Evolutionary conservation across 2,797 vertebrate genomes (phyloP), one percentile per base, ranked within the genome.

Genomic region (Sebastes cheni): DNA sequence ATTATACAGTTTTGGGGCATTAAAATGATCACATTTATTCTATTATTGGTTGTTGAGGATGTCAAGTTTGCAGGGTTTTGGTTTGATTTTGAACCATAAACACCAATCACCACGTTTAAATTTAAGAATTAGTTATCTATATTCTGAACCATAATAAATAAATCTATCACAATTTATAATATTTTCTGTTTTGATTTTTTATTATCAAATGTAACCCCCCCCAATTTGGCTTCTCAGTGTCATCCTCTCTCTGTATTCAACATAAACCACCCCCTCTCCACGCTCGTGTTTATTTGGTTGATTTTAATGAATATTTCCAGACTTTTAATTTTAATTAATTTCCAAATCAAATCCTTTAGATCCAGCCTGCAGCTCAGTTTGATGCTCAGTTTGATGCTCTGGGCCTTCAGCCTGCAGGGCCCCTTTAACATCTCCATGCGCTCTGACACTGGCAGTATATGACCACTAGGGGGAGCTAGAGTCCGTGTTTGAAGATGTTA

Each of bases 381-480:
- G 27, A 39, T 4, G 61, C 59, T 55, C 16, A 39, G 36, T 39
- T 39, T 39, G 39, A 42, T 42, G 39, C 39, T 42, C 62, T 55
- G 80, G 76, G 30, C 80, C 72, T 39, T 9, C 30, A 68, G 56
- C 23, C 58, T 64, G n/a, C 1, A 6, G 46, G 56, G 69, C 55
- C 52, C 70, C 27, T n/a, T 29, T 2, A 5, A 2, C 13, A 3
- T 4, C 8, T n/a, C 46, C 29, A 23, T 9, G 59, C 42, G 55
- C 82, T 54, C 32, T 36, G 0, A 46, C 73, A 61, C 55, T 9
- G 8, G 0, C 42, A 1, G 9, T 0, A 1, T 55, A 3, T 18
- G 65, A 60, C 25, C 91, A 67, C 84, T 74, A 89, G 91, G 42
- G 85, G 91, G 87, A 27, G 84, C 75, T 60, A 7, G 67, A 89